phyloP scores from a whole-genome alignment of 1,140 invertebrate genomes.

The Proctacanthus coquilletti region DNA sequence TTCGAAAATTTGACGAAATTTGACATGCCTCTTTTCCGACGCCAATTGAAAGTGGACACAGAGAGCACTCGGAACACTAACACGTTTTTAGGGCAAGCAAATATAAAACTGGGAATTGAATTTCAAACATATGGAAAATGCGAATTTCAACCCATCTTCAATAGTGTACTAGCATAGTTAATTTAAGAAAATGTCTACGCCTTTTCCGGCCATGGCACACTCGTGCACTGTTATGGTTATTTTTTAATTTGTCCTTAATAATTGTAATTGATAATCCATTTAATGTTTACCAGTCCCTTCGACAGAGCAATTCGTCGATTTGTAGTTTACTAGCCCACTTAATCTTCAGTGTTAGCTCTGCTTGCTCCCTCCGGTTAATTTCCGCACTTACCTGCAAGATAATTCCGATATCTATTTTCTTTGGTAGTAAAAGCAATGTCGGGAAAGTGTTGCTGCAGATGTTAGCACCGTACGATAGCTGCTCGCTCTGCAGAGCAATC shows the following conservation, averaged over 20 bases:
- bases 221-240: constrained; percentile 4
- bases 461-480: constrained; percentile 15
- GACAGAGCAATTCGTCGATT: constrained; percentile 29
- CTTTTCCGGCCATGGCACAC: constrained; percentile 12
- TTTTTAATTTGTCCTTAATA: constrained; percentile 21
- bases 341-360: constrained; percentile 33
- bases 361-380: constrained; percentile 15
- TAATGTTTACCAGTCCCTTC: constrained; percentile 34
- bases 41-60: too few species aligned
- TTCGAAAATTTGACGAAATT: too few species aligned
- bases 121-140: too few species aligned
- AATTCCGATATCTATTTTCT: constrained; percentile 36
- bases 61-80: too few species aligned
- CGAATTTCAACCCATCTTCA: too few species aligned
- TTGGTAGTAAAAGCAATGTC: constrained; percentile 34
- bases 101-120: too few species aligned
- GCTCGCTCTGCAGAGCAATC: background rate
- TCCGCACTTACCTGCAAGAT: constrained; percentile 33
- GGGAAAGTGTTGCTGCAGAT: constrained; percentile 40
- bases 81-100: too few species aligned
- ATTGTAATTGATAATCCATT: constrained; percentile 33
- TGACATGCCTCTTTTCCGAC: too few species aligned
- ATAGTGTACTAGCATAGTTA: too few species aligned
- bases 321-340: constrained; percentile 34
- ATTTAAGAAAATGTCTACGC: too few species aligned